Percentiles rank a stretch among this genome's conserved stretches.
Conservation (phyloP, 1,140 invertebrate genomes). For the Drosophila guanche region DNA sequence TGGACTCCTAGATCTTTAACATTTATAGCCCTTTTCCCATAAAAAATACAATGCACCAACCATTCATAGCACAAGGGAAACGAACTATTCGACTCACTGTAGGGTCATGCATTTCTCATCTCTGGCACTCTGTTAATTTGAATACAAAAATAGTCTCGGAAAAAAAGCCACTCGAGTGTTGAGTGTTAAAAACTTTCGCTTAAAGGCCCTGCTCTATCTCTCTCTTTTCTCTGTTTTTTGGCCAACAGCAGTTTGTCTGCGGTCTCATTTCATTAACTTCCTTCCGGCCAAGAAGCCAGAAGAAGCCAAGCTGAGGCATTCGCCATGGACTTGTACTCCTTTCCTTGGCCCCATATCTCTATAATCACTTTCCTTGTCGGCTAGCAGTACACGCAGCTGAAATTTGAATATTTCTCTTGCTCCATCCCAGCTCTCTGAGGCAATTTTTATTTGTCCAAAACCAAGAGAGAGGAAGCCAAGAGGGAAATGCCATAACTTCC, state of each 20-base stretch:
- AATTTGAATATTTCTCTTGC: conserved; percentile 3
- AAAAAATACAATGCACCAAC: too few species aligned
- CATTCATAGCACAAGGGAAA: too few species aligned
- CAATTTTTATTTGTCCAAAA: conserved; percentile 18
- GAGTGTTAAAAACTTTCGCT: conserved; percentile 5
- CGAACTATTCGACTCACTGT: too few species aligned
- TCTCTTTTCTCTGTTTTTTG: too few species aligned
- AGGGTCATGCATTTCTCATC: too few species aligned
- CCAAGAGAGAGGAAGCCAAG: conserved; percentile 13
- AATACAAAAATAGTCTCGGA: too few species aligned
- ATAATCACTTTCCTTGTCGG: conserved; percentile 35
- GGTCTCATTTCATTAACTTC: conserved; percentile 40
- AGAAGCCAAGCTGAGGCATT: conserved; percentile 18
- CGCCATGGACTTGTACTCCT: conserved; percentile 18
- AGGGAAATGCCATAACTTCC: conserved; percentile 41
- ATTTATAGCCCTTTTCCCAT: too few species aligned
- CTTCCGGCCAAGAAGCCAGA: conserved; percentile 24
- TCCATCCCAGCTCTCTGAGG: conserved; percentile 8
- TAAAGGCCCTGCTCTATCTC: not conserved
- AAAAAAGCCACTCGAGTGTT: too few species aligned
- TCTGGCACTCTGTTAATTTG: too few species aligned
- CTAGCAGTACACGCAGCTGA: conserved; percentile 6
- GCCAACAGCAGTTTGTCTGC: conserved; percentile 1
- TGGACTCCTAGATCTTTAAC: too few species aligned
- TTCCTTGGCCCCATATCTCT: conserved; percentile 15